phyloP scores from a whole-genome alignment of 2,888 invertebrate species.

The Chironomus tentans region DNA sequence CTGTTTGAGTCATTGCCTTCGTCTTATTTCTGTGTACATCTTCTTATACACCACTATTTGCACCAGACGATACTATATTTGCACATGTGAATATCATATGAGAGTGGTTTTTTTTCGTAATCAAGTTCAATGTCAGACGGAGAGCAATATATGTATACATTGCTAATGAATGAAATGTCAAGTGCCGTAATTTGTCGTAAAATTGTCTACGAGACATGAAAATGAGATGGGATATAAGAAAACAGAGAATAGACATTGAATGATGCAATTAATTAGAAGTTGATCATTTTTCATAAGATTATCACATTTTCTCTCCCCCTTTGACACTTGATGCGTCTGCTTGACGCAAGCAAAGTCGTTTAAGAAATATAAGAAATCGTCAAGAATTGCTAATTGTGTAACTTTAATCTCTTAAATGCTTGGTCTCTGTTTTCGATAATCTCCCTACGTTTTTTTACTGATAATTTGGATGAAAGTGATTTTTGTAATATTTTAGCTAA shows the following conservation, averaged over 20 bases:
- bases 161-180: background rate
- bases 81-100: background rate
- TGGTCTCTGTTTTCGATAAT: too few relatives aligned
- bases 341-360: background rate
- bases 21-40: background rate
- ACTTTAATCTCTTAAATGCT: too few relatives aligned
- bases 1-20: background rate
- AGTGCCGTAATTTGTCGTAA: background rate
- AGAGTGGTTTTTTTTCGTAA: background rate
- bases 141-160: background rate
- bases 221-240: background rate
- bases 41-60: background rate
- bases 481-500: too few relatives aligned
- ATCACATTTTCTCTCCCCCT: background rate
- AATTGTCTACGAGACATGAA: background rate
- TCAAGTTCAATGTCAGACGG: constrained; percentile 19
- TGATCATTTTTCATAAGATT: too few relatives aligned
- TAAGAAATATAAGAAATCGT: background rate
- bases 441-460: too few relatives aligned
- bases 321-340: background rate
- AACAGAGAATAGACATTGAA: background rate
- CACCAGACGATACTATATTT: background rate
- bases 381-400: too few relatives aligned
- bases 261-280: background rate
- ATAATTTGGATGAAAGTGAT: too few relatives aligned